A percentile compares a stretch with the other conserved stretches of the same genome.
Conservation (phyloP, 2,888 invertebrate genomes). For the Caenorhabditis panamensis region DNA sequence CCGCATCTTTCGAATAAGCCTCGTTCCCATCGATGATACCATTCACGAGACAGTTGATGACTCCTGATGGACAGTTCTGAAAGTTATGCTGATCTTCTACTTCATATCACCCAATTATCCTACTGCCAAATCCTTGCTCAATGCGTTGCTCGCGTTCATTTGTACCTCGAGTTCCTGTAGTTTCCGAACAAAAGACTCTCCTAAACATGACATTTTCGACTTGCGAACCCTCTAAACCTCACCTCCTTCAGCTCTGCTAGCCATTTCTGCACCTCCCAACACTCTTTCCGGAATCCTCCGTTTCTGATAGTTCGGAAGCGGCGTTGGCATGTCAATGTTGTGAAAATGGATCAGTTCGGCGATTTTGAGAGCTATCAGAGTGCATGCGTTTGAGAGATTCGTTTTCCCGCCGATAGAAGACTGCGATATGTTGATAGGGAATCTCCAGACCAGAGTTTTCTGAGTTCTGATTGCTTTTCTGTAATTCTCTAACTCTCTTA, state of each 20-base stretch:
- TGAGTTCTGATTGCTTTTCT: neutral
- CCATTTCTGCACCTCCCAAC: constrained; percentile 28
- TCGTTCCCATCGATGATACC: constrained; percentile 63
- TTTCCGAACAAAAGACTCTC: neutral
- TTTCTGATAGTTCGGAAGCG: neutral
- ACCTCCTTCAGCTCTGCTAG: neutral
- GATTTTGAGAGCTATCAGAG: constrained; percentile 66
- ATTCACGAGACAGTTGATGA: constrained; percentile 43
- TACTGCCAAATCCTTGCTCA: neutral
- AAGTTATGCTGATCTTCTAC: neutral
- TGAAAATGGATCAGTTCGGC: constrained; percentile 62
- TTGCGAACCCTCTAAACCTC: too few relatives aligned
- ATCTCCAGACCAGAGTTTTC: constrained; percentile 64
- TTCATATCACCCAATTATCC: neutral
- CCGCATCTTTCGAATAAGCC: constrained; percentile 49
- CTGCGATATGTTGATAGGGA: constrained; percentile 66
- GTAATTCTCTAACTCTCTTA: constrained; percentile 1
- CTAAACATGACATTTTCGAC: too few relatives aligned
- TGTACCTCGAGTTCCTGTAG: neutral
- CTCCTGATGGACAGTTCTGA: constrained; percentile 35
- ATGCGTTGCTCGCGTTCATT: neutral
- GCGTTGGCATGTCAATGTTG: constrained; percentile 50
- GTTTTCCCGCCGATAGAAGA: constrained; percentile 66
- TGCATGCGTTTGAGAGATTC: constrained; percentile 67
- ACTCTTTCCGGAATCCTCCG: neutral